Conservation (phyloP, 2,888 invertebrate species). For the Magallana nippona region DNA sequence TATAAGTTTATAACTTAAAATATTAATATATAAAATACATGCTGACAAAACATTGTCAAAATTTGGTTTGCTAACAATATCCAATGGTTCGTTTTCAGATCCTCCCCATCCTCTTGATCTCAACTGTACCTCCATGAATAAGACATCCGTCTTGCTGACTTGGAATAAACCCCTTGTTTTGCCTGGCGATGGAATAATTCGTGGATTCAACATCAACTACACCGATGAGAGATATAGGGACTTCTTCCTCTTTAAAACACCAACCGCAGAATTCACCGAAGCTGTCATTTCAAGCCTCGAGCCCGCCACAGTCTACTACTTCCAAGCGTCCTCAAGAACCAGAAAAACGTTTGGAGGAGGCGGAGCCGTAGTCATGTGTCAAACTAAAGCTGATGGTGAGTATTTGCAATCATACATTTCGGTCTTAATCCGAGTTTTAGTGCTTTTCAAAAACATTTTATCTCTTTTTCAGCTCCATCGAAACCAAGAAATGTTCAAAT, state of each 20-base stretch:
- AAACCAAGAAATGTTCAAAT: conserved; percentile 42
- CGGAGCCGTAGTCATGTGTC: conserved; percentile 41
- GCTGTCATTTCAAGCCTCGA: conserved; percentile 37
- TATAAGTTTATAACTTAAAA: neutral
- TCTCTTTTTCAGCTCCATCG: conserved; percentile 43
- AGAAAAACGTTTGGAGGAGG: conserved; percentile 42
- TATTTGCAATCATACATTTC: neutral
- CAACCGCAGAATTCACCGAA: conserved; percentile 16
- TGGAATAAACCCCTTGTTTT: conserved; percentile 40
- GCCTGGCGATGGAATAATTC: conserved; percentile 45
- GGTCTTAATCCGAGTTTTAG: too few species aligned
- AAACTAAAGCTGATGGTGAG: conserved; percentile 45
- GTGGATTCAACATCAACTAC: conserved; percentile 45
- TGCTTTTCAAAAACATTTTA: too few species aligned
- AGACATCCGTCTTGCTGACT: conserved; percentile 32
- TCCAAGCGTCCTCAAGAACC: conserved; percentile 42
- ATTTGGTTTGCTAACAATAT: neutral
- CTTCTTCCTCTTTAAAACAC: conserved; percentile 35
- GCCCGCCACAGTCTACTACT: conserved; percentile 43
- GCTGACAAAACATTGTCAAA: too few species aligned
- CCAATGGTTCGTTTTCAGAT: conserved; percentile 18
- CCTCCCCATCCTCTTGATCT: conserved; percentile 40
- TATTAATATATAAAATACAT: too few species aligned
- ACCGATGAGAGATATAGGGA: conserved; percentile 42
- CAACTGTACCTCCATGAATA: conserved; percentile 18